Conservation (phyloP, 1,140 invertebrate genomes). For the Neuroterus valhalla region DNA sequence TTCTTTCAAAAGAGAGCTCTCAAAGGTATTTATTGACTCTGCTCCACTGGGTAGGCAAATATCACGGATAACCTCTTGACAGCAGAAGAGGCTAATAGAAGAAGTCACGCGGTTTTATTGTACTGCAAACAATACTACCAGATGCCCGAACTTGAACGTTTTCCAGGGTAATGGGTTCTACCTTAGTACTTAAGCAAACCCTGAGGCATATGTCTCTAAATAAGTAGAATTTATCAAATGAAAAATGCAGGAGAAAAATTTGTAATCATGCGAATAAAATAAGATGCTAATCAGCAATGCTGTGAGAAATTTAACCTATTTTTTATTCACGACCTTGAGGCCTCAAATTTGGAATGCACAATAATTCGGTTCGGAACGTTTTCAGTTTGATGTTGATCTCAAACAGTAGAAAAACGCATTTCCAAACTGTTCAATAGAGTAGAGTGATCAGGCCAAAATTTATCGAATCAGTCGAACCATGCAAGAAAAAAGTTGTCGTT, state of each 20-base stretch:
- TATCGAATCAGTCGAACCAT: too few species aligned
- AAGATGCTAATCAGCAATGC: too few species aligned
- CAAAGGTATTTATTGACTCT: constrained; percentile 59
- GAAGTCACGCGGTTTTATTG: constrained; percentile 70
- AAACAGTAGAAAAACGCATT: too few species aligned
- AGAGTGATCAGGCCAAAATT: too few species aligned
- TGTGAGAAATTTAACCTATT: too few species aligned
- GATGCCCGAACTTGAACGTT: constrained; percentile 37
- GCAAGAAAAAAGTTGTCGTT: too few species aligned
- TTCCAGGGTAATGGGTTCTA: not conserved
- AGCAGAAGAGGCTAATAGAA: constrained; percentile 69
- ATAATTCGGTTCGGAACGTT: not conserved
- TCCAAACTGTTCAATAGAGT: too few species aligned
- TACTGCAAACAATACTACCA: constrained; percentile 55
- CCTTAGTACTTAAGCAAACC: not conserved
- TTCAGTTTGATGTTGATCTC: not conserved
- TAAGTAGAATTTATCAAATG: too few species aligned
- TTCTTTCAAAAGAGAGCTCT: constrained; percentile 34
- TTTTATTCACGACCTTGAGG: too few species aligned
- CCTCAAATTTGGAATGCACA: too few species aligned
- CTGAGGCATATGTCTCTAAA: not conserved
- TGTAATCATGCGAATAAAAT: too few species aligned
- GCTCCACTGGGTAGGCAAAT: constrained; percentile 49
- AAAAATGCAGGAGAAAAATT: not conserved
- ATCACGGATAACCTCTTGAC: constrained; percentile 55